Conservation (phyloP, 2,797 vertebrate species). For the Lagorchestes hirsutus region DNA sequence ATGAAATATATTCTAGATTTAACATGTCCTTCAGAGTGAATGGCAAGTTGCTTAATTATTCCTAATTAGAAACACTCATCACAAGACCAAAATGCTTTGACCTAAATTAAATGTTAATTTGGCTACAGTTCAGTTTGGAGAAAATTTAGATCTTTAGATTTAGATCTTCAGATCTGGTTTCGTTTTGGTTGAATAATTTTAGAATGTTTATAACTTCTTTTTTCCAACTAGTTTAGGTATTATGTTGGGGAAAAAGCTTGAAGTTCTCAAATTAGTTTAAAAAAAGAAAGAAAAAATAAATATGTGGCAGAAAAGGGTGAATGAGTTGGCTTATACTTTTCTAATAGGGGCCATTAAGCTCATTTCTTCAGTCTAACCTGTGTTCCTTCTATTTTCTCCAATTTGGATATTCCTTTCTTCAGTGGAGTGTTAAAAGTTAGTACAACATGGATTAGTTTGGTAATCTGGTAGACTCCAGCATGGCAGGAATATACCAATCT, state of each 20-base stretch:
- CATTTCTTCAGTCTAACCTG: background rate
- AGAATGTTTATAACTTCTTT: background rate
- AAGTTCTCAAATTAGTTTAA: background rate
- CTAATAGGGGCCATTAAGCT: background rate
- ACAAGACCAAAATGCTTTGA: background rate
- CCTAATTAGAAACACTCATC: conserved; percentile 10
- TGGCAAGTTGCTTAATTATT: conserved; percentile 14
- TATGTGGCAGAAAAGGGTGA: background rate
- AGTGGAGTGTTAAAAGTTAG: background rate
- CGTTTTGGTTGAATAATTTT: conserved; percentile 2
- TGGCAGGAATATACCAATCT: background rate
- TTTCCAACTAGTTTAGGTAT: background rate
- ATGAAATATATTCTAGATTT: background rate
- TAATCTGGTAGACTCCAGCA: background rate
- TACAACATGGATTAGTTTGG: background rate
- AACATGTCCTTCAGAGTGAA: background rate
- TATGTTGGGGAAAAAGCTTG: background rate
- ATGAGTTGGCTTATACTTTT: background rate
- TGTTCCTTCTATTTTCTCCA: background rate
- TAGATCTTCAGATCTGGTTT: background rate
- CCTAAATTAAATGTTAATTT: background rate
- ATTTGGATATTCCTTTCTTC: background rate
- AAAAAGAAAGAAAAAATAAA: background rate
- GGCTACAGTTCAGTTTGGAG: background rate
- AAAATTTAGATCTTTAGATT: background rate